phyloP scores from a whole-genome alignment of 1,140 invertebrate genomes.

The Ips nitidus region DNA sequence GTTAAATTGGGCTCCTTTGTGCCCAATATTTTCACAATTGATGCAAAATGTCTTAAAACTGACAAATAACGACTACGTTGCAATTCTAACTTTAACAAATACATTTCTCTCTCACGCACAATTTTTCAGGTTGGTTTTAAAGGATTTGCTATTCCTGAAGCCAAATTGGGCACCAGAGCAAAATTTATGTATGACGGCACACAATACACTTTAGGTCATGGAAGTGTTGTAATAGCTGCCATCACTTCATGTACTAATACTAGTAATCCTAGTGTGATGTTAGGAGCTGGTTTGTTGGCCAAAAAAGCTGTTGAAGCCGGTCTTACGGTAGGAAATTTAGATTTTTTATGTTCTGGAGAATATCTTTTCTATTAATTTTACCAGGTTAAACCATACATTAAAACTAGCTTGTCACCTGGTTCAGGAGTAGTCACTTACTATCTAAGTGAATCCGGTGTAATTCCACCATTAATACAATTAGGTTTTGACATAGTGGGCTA shows the following conservation, averaged over 20 bases:
- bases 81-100: too few relatives aligned
- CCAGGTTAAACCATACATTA: constrained; percentile 86
- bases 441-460: constrained; percentile 80
- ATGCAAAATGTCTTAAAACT: too few relatives aligned
- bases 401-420: constrained; percentile 95
- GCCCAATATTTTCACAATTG: too few relatives aligned
- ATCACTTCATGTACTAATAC: constrained; percentile 99
- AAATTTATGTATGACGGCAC: constrained; percentile 80
- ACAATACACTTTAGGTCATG: constrained; percentile 85
- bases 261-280: constrained; percentile 96
- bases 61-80: too few relatives aligned
- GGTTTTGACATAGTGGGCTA: constrained; percentile 94
- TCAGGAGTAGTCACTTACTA: constrained; percentile 98
- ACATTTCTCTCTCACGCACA: too few relatives aligned
- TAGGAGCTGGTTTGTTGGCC: constrained; percentile 90
- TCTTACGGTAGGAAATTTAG: constrained; percentile 54
- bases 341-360: neutral
- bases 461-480: constrained; percentile 76
- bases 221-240: constrained; percentile 94
- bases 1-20: too few relatives aligned
- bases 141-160: constrained; percentile 81
- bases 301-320: constrained; percentile 94
- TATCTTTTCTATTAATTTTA: neutral
- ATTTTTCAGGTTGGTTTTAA: constrained; percentile 89
- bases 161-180: constrained; percentile 65